A percentile compares a stretch with the other conserved stretches of the same genome.
These are phyloP conservation scores for Polypedilum pembai DNA, from an alignment of 1,140 invertebrate species.

Conservation along the genomic window DNA sequence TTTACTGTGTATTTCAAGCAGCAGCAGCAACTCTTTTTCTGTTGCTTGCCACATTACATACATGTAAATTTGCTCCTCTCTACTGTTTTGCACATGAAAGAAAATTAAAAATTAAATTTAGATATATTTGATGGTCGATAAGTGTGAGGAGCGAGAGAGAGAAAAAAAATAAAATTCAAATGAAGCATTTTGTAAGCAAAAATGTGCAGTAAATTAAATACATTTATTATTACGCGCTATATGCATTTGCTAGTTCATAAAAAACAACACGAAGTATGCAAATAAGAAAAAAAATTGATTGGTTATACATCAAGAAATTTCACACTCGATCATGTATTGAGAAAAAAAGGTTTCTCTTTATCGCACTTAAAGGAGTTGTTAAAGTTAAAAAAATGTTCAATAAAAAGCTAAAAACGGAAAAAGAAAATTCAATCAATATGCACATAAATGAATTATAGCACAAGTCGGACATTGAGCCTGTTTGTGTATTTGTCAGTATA, in stretches of 20 bases:
- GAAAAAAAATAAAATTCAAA: not conserved
- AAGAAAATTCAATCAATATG: constrained; percentile 31
- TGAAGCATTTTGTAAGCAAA: constrained; percentile 4
- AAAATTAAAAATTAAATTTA: constrained; percentile 5
- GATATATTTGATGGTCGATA: constrained; percentile 4
- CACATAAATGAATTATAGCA: constrained; percentile 8
- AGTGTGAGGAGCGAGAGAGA: not conserved
- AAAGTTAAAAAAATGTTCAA: constrained; percentile 32
- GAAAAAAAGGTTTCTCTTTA: not conserved
- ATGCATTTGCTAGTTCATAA: not conserved
- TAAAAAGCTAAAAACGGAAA: constrained; percentile 26
- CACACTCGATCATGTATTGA: not conserved
- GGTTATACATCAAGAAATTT: not conserved
- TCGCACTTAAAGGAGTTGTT: not conserved
- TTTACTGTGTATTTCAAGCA: not conserved
- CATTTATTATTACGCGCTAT: constrained; percentile 15
- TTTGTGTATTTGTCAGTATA: not conserved
- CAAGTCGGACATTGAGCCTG: not conserved
- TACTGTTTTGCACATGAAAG: not conserved
- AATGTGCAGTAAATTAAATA: not conserved
- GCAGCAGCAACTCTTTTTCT: not conserved
- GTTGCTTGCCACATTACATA: not conserved
- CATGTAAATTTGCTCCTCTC: not conserved
- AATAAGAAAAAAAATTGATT: not conserved
- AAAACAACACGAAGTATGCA: no score